Base-by-base conservation (phyloP, 2,888 invertebrate genomes). In the Dasypolia templi region DNA sequence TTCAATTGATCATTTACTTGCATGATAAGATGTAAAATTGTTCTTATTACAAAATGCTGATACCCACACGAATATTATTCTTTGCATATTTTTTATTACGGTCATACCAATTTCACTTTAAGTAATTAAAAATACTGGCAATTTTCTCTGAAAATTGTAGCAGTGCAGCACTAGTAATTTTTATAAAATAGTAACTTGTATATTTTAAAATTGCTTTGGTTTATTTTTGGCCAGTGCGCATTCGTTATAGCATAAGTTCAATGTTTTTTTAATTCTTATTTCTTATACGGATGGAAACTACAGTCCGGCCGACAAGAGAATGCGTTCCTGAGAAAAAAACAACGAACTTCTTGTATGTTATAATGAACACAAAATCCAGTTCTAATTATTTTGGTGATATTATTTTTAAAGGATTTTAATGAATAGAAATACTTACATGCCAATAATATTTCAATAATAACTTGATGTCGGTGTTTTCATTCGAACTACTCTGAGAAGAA, bases 181-280 rank as follows among this genome's bases (percentile, higher is more conserved):
- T 29, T 12, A 29, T 22, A 19, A 49, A 55, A 32, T 19, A 46
- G 14, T 49, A 55, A 53, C 14, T 49, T 35, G n/a, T 39, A 29
- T 75, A 17, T 39, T 73, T 56, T 56, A 55, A 29, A 55, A 55
- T 46, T 56, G 14, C 6, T 19, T 49, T 49, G 19, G 53, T 53
- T 7, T 74, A 61, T 74, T 63, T 75, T n/a, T 19, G 12, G n/a
- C n/a, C 46, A 14, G 39, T 56, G n/a, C 29, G 14, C 11, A 39
- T 62, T 74, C 39, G 1, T 39, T 39, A 39, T 9, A 39, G 9
- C 39, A 39, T 39, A 39, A 39, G 39, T 9, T 39, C 9, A 9
- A 9, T 39, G 39, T 39, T 39, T 39, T 39, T 39, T 55, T 32
- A 9, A 44, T 44, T 44, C 22, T 17, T 0, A 5, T 49, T 56